A percentile compares a stretch with the other conserved stretches of the same genome.
phyloP scores from a whole-genome alignment of 2,113 vertebrate genomes.

The Merops nubicus region DNA sequence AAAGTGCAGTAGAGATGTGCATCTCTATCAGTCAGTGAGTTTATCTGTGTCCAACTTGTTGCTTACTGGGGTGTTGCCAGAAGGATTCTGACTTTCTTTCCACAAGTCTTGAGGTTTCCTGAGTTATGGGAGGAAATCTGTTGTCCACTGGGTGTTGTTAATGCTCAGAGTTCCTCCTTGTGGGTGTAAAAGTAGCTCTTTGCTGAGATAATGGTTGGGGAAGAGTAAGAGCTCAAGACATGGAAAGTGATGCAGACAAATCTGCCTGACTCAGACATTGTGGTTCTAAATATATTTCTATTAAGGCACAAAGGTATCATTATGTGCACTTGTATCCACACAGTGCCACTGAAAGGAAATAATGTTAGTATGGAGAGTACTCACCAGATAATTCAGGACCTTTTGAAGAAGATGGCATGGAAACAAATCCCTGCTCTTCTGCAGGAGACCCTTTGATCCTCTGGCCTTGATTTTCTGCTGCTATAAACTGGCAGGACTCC shows the following conservation, averaged over 20 bases:
- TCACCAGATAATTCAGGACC: neutral
- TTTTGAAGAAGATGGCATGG: neutral
- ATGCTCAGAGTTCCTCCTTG: neutral
- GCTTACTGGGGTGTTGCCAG: neutral
- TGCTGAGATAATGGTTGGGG: neutral
- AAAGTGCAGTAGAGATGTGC: neutral
- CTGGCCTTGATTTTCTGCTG: slow-evolving; percentile 35
- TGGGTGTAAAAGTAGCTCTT: neutral
- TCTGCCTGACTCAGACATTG: neutral
- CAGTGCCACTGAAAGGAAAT: neutral
- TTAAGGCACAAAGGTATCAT: neutral
- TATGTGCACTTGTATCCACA: neutral
- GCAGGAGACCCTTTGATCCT: slow-evolving; percentile 32
- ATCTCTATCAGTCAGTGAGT: neutral
- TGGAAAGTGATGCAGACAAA: neutral
- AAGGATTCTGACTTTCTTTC: neutral
- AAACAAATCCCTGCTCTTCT: neutral
- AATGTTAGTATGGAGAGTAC: neutral
- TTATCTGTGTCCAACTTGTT: neutral
- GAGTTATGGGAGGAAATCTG: neutral
- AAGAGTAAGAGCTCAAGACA: neutral
- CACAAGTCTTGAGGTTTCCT: neutral
- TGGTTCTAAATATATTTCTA: neutral
- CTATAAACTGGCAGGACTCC: slow-evolving; percentile 12
- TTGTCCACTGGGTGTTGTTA: neutral